Percentiles rank a stretch among this genome's conserved stretches.
Evolutionary conservation across 2,888 invertebrate genomes (phyloP).

Genomic region (Archaeoteleia sp.): DNA sequence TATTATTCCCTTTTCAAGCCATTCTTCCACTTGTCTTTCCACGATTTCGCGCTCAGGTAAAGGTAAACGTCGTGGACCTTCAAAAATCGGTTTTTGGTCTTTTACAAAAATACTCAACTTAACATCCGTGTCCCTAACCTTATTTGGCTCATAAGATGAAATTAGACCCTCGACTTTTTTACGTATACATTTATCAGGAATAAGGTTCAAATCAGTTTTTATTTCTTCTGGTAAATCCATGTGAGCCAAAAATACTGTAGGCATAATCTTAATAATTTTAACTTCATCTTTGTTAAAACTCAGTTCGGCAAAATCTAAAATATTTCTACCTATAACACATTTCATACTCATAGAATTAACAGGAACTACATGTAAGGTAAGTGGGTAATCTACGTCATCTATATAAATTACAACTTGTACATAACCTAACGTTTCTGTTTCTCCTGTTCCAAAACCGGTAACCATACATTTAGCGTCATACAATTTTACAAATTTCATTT

Average conservation of each 20-base stretch:
- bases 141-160: slow-evolving; percentile 52
- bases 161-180: slow-evolving; percentile 43
- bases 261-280: slow-evolving; percentile 2
- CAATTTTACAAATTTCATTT: slow-evolving; percentile 3
- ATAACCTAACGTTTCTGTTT: slow-evolving; percentile 3
- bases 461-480: neutral
- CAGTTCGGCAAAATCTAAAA: too few species aligned
- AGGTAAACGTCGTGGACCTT: slow-evolving; percentile 53
- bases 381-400: slow-evolving; percentile 1
- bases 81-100: slow-evolving; percentile 56
- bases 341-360: slow-evolving; percentile 1
- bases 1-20: slow-evolving; percentile 61
- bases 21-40: slow-evolving; percentile 57
- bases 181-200: neutral
- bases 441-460: slow-evolving; percentile 5
- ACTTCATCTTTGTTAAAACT: neutral
- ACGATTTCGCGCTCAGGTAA: slow-evolving; percentile 52
- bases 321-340: slow-evolving; percentile 5
- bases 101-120: slow-evolving; percentile 58
- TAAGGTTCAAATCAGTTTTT: slow-evolving; percentile 1
- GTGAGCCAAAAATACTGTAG: neutral
- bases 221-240: neutral
- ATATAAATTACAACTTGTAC: slow-evolving; percentile 4
- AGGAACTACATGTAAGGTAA: slow-evolving; percentile 5
- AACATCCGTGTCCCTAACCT: slow-evolving; percentile 45